phyloP scores from a whole-genome alignment of 2,888 invertebrate genomes.

The Cephus pulcher region DNA sequence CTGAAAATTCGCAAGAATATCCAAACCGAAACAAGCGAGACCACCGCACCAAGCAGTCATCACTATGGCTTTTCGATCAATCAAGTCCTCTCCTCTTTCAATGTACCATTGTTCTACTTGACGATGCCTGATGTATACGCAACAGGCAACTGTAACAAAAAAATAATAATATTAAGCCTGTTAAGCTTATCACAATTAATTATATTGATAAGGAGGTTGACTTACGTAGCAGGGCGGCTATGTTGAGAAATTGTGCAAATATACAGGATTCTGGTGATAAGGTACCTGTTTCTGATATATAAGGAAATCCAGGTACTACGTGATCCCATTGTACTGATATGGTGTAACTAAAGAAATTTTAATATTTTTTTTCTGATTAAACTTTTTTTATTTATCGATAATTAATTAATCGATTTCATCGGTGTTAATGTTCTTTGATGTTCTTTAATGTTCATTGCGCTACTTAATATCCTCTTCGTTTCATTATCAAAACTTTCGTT shows the following conservation, averaged over 20 bases:
- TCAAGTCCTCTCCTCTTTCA: slow-evolving; percentile 43
- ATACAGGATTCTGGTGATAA: slow-evolving; percentile 74
- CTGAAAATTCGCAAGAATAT: slow-evolving; percentile 74
- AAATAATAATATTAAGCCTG: background rate
- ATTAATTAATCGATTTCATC: no score
- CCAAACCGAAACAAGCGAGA: slow-evolving; percentile 69
- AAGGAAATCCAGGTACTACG: slow-evolving; percentile 69
- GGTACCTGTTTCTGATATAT: slow-evolving; percentile 73
- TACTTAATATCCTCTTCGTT: background rate
- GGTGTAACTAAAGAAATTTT: slow-evolving; percentile 61
- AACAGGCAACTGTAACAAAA: slow-evolving; percentile 65
- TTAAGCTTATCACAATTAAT: no score
- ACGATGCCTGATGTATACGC: slow-evolving; percentile 71
- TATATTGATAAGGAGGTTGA: slow-evolving; percentile 14
- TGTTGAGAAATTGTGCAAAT: slow-evolving; percentile 73
- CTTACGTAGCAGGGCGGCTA: slow-evolving; percentile 69
- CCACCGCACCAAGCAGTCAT: slow-evolving; percentile 67
- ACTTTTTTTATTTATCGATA: no score
- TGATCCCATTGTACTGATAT: slow-evolving; percentile 68
- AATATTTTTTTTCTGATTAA: no score
- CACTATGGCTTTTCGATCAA: slow-evolving; percentile 34
- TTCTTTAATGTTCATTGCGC: background rate
- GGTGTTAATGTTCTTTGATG: no score
- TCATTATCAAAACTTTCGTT: background rate
- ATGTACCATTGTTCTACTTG: slow-evolving; percentile 65